Percentiles rank a stretch among this genome's conserved stretches.
Evolutionary conservation across 2,888 invertebrate species (phyloP).

Genomic region (Cetonia aurata): DNA sequence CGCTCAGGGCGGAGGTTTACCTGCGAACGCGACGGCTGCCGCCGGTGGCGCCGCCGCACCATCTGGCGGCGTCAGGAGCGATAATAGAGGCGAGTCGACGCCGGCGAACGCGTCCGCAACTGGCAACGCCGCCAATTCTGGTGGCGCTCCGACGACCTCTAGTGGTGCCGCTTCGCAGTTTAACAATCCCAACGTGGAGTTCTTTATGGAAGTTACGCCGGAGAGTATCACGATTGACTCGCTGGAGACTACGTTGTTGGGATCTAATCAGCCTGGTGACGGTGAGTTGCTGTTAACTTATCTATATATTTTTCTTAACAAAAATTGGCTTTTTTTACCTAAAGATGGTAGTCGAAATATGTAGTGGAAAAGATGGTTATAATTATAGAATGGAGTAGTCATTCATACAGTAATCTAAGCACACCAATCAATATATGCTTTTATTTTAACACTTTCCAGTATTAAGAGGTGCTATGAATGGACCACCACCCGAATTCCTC

Average conservation of each 20-base stretch:
- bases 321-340: too few relatives aligned
- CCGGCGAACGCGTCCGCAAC: slow-evolving; percentile 45
- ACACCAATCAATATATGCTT: slow-evolving; percentile 37
- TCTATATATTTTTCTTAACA: too few relatives aligned
- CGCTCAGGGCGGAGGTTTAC: slow-evolving; percentile 36
- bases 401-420: too few relatives aligned
- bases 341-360: too few relatives aligned
- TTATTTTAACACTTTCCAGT: slow-evolving; percentile 58
- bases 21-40: slow-evolving; percentile 32
- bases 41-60: slow-evolving; percentile 41
- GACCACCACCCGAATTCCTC: slow-evolving; percentile 68
- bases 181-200: slow-evolving; percentile 68
- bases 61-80: neutral
- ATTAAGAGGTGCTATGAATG: slow-evolving; percentile 64
- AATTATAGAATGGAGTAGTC: too few relatives aligned
- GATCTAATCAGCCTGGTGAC: slow-evolving; percentile 59
- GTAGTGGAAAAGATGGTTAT: too few relatives aligned
- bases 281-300: slow-evolving; percentile 56
- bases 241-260: slow-evolving; percentile 60
- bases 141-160: slow-evolving; percentile 41
- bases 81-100: slow-evolving; percentile 39
- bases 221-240: slow-evolving; percentile 66
- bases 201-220: slow-evolving; percentile 73
- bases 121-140: slow-evolving; percentile 26
- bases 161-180: slow-evolving; percentile 27